Conservation (phyloP, 2,113 vertebrate species). For the Dinomys branickii region DNA sequence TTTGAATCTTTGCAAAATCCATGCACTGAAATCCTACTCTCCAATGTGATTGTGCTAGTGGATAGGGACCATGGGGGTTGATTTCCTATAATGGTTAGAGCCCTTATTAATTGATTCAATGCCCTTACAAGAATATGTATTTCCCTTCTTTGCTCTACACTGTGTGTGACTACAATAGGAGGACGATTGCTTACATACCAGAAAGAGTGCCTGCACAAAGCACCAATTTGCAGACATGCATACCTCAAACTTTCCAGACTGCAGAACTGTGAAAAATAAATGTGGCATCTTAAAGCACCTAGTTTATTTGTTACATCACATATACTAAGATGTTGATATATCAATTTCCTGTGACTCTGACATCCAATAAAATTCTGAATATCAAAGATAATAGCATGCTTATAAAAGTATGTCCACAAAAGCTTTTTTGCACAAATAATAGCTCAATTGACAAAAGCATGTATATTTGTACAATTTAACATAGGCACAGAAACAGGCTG, state of each 20-base stretch:
- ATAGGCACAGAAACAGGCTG: background rate
- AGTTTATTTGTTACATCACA: background rate
- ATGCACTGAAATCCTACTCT: background rate
- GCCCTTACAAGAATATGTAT: background rate
- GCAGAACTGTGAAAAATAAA: background rate
- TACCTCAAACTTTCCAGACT: background rate
- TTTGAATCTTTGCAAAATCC: background rate
- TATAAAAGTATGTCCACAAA: background rate
- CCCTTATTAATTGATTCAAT: background rate
- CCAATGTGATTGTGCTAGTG: background rate
- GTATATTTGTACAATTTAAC: background rate
- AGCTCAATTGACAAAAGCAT: background rate
- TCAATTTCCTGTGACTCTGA: background rate
- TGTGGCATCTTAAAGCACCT: background rate
- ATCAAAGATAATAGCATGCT: background rate
- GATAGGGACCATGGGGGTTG: background rate
- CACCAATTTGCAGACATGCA: rapidly evolving
- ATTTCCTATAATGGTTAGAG: background rate
- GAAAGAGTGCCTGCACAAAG: background rate
- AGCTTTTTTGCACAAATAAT: background rate
- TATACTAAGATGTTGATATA: background rate
- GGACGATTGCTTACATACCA: background rate
- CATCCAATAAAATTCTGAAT: background rate
- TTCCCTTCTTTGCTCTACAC: background rate
- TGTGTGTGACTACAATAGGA: background rate